Conservation (phyloP, 1,140 invertebrate species). For the Aleiodes sp. region DNA sequence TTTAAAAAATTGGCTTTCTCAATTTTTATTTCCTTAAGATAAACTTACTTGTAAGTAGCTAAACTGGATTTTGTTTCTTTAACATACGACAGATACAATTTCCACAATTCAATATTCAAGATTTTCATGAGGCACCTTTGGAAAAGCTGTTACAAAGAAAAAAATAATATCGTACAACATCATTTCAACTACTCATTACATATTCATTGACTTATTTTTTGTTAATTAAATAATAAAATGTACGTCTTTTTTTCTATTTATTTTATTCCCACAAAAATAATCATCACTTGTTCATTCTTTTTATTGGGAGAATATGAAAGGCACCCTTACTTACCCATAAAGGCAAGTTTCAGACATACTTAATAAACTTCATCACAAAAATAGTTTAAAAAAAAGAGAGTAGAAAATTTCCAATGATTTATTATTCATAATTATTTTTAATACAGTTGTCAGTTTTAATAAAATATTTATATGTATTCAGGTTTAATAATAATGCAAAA, state of each 20-base stretch:
- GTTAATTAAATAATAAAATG: constrained; percentile 25
- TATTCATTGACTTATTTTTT: no score
- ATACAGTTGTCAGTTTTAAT: constrained; percentile 7
- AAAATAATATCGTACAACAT: constrained; percentile 36
- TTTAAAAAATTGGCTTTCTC: no score
- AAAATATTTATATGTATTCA: neutral
- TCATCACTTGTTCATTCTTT: constrained; percentile 15
- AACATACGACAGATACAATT: constrained; percentile 96
- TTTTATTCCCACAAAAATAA: constrained; percentile 32
- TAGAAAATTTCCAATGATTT: neutral
- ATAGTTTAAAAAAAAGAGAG: constrained; percentile 23
- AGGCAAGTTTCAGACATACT: constrained; percentile 52
- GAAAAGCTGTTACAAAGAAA: constrained; percentile 81
- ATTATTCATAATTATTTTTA: neutral
- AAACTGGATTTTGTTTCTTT: constrained; percentile 96
- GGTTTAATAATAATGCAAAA: constrained; percentile 34
- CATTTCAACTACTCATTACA: no score
- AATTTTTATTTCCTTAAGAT: neutral
- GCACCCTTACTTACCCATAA: constrained; percentile 59
- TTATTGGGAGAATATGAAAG: constrained; percentile 35
- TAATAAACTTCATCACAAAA: constrained; percentile 21
- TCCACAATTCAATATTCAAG: constrained; percentile 98
- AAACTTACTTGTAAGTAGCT: constrained; percentile 91
- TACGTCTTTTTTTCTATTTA: neutral
- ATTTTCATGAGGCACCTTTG: constrained; percentile 98